A percentile compares a stretch with the other conserved stretches of the same genome.
Evolutionary conservation across 2,113 vertebrate species (phyloP).

Genomic region (Corythaeola cristata): DNA sequence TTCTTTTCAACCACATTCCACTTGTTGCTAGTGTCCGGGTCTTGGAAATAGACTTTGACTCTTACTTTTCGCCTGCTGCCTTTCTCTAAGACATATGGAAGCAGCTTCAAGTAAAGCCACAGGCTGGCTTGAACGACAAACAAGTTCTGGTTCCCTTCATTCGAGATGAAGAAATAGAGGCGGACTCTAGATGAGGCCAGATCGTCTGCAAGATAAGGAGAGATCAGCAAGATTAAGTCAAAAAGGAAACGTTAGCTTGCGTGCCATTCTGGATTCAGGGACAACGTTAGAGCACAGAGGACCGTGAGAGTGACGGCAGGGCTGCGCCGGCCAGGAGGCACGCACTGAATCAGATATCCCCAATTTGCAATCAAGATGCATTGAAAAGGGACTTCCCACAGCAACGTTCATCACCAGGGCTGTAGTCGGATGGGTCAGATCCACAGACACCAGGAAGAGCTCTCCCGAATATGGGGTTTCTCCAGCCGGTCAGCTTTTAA

Average conservation of each 20-base stretch:
- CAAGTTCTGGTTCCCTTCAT: slow-evolving; percentile 97
- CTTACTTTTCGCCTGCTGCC: slow-evolving; percentile 90
- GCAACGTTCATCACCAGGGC: background rate
- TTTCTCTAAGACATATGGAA: slow-evolving; percentile 89
- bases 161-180: slow-evolving; percentile 94
- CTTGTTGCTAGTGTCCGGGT: slow-evolving; percentile 78
- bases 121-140: slow-evolving; percentile 94
- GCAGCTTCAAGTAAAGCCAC: slow-evolving; percentile 95
- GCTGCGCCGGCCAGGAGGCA: slow-evolving; percentile 51
- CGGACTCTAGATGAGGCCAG: slow-evolving; percentile 83
- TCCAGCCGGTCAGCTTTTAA: slow-evolving; percentile 29
- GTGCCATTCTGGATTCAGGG: slow-evolving; percentile 3
- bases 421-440: slow-evolving; percentile 17
- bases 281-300: background rate
- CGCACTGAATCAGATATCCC: slow-evolving; percentile 10
- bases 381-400: slow-evolving; percentile 49
- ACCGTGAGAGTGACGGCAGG: background rate
- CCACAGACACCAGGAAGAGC: slow-evolving; percentile 48
- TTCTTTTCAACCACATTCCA: slow-evolving; percentile 93
- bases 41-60: slow-evolving; percentile 91
- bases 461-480: slow-evolving; percentile 47
- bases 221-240: slow-evolving; percentile 68
- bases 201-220: slow-evolving; percentile 85
- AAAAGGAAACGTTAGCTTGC: slow-evolving; percentile 47
- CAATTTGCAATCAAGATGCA: slow-evolving; percentile 45